Conservation (phyloP, 2,113 vertebrate species). For the Amphiprion percula region DNA sequence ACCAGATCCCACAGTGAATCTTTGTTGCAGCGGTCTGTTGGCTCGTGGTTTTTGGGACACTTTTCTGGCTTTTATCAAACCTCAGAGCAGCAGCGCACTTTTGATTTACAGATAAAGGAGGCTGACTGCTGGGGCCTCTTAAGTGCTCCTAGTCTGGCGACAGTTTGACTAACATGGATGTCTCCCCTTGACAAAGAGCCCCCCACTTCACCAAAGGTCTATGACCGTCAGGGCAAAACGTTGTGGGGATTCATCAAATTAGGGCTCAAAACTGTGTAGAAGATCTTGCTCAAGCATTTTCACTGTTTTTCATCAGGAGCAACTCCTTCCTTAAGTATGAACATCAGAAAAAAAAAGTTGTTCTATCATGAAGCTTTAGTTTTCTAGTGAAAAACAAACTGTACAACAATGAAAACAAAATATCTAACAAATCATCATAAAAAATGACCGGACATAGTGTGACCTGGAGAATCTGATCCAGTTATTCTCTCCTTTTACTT, state of each 20-base stretch:
- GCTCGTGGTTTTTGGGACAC: conserved; percentile 37
- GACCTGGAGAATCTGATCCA: too few relatives aligned
- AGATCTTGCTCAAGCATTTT: background rate
- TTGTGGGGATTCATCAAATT: background rate
- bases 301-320: background rate
- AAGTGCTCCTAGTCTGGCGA: conserved; percentile 45
- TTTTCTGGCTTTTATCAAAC: conserved; percentile 50
- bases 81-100: conserved; percentile 8
- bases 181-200: conserved; percentile 18
- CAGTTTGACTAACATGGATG: conserved; percentile 27
- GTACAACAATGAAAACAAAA: too few relatives aligned
- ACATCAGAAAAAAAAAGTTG: background rate
- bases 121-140: background rate
- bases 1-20: conserved; percentile 52
- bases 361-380: too few relatives aligned
- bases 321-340: background rate
- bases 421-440: too few relatives aligned
- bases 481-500: too few relatives aligned
- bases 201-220: background rate
- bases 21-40: conserved; percentile 34
- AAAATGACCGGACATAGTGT: too few relatives aligned
- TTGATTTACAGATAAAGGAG: conserved; percentile 51
- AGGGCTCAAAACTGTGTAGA: background rate
- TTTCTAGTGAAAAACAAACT: too few relatives aligned
- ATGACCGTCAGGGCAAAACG: background rate